phyloP scores from a whole-genome alignment of 2,113 vertebrate genomes.

The Lycocorax pyrrhopterus region DNA sequence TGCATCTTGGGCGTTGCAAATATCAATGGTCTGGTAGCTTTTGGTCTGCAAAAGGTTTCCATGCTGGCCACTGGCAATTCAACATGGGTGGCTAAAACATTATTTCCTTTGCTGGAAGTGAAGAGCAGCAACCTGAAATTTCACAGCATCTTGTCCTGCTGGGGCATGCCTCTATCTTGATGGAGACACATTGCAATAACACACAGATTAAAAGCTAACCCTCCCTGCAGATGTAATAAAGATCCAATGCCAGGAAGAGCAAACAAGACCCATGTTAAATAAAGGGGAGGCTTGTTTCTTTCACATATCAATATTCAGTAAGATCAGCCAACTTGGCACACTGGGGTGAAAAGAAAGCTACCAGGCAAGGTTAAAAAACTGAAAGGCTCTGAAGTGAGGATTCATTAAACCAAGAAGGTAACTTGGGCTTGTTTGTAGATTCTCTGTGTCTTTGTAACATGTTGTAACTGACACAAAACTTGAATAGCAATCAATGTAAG shows the following conservation, averaged over 20 bases:
- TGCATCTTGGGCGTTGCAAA: not conserved
- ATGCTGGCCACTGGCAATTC: not conserved
- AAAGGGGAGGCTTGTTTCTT: not conserved
- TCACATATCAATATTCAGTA: not conserved
- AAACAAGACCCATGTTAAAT: not conserved
- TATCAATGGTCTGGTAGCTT: not conserved
- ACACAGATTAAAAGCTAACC: conserved; percentile 14
- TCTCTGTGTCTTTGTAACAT: not conserved
- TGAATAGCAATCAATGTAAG: not conserved
- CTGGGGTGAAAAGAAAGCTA: not conserved
- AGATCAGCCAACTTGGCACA: not conserved
- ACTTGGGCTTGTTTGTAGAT: not conserved
- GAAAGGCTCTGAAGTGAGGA: not conserved
- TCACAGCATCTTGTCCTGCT: conserved; percentile 26
- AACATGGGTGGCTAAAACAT: conserved; percentile 43
- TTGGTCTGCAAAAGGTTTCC: not conserved
- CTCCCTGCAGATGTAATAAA: conserved; percentile 12
- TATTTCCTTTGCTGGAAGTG: conserved; percentile 41
- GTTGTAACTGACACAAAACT: conserved; percentile 33
- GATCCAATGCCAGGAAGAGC: not conserved
- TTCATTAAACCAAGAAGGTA: not conserved
- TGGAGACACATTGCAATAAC: conserved; percentile 6
- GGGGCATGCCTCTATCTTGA: conserved; percentile 23
- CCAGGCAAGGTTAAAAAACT: not conserved
- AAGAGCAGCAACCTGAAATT: conserved; percentile 14